phyloP scores from a whole-genome alignment of 2,113 vertebrate species.

The Smithornis capensis region DNA sequence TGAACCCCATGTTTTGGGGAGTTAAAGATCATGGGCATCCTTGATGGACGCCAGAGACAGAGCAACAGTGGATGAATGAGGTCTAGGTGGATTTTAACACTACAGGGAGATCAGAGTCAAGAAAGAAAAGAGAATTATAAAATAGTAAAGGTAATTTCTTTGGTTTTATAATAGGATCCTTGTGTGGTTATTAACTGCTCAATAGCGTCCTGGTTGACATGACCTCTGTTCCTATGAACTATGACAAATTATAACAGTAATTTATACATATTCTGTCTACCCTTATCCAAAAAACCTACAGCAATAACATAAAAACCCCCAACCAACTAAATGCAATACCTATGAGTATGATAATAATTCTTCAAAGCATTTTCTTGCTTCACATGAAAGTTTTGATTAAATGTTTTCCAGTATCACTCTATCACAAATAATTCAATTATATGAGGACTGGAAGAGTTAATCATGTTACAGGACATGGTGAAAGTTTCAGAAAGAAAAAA shows the following conservation, averaged over 20 bases:
- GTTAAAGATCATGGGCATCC: background rate
- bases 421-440: background rate
- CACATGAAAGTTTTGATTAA: background rate
- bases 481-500: background rate
- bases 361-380: background rate
- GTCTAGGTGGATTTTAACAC: background rate
- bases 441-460: background rate
- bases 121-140: background rate
- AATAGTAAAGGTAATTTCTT: background rate
- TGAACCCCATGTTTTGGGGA: background rate
- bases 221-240: background rate
- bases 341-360: background rate
- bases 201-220: background rate
- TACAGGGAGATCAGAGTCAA: background rate
- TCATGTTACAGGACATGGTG: background rate
- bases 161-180: background rate
- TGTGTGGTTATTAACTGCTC: background rate
- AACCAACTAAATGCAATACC: background rate
- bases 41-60: background rate
- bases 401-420: background rate
- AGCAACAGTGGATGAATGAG: background rate
- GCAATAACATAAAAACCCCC: background rate
- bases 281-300: background rate
- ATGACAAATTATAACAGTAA: background rate
- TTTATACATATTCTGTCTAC: background rate